A percentile compares a stretch with the other conserved stretches of the same genome.
Conservation (phyloP, 92 coral and sea anemone genomes). For the Nematostella vectensis region DNA sequence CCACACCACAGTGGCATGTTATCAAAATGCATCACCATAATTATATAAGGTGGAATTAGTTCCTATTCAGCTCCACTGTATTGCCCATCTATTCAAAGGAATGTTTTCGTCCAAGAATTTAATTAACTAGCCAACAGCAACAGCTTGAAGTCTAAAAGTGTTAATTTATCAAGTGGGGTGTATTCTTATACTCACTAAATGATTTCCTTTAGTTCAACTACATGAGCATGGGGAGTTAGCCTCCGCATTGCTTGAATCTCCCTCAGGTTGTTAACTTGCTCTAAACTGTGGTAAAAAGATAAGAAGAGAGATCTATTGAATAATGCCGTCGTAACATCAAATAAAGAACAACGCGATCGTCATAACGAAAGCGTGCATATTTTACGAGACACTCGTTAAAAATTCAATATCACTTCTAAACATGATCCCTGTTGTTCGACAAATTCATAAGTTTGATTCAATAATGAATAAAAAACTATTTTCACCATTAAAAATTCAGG, state of each 20-base stretch:
- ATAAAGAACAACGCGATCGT: conserved; percentile 1
- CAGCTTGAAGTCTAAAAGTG: too few species aligned
- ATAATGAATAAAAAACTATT: background rate
- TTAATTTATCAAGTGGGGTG: too few species aligned
- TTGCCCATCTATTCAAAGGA: too few species aligned
- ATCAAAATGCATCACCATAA: too few species aligned
- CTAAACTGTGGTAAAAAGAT: conserved; percentile 55
- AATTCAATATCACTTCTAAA: conserved; percentile 16
- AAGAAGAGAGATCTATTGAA: too few species aligned
- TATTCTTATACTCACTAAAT: conserved; percentile 96
- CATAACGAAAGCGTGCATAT: background rate
- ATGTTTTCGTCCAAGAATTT: too few species aligned
- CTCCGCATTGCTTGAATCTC: conserved; percentile 97
- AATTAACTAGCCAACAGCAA: too few species aligned
- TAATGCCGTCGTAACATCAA: background rate
- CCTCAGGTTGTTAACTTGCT: conserved; percentile 89
- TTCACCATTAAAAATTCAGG: background rate
- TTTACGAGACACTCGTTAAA: background rate
- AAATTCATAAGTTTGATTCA: background rate
- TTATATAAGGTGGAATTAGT: too few species aligned
- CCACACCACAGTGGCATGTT: too few species aligned
- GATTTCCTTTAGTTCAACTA: conserved; percentile 85
- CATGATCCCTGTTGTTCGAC: conserved; percentile 5
- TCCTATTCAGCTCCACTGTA: too few species aligned
- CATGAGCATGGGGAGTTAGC: conserved; percentile 87